Percentiles rank a stretch among this genome's conserved stretches.
Conservation (phyloP, 2,888 invertebrate species). For the Masnerella sp. region DNA sequence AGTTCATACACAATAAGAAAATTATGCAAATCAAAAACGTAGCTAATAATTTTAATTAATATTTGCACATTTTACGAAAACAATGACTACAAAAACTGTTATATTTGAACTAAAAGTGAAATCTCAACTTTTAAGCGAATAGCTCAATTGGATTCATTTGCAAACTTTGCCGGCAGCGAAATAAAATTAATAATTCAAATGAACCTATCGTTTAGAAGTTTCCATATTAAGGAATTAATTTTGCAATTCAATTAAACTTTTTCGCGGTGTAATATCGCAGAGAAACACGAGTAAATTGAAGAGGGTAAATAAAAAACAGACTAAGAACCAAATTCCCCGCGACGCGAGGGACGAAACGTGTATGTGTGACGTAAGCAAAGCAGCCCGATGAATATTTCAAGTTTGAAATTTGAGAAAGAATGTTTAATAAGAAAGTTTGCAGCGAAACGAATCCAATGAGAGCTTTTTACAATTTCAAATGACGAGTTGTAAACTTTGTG, state of each 20-base stretch:
- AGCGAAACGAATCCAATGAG: too few relatives aligned
- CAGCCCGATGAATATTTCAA: neutral
- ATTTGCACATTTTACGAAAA: too few relatives aligned
- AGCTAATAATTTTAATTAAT: too few relatives aligned
- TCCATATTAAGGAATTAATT: slow-evolving; percentile 8
- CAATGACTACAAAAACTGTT: too few relatives aligned
- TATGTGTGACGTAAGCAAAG: neutral
- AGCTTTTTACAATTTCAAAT: too few relatives aligned
- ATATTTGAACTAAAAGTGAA: too few relatives aligned
- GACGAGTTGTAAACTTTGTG: too few relatives aligned
- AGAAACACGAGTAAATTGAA: neutral
- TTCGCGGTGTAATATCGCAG: neutral
- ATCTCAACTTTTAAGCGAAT: slow-evolving; percentile 2
- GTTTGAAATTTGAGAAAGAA: neutral
- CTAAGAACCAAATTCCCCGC: neutral
- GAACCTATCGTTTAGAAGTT: slow-evolving; percentile 6
- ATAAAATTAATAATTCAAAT: slow-evolving; percentile 15
- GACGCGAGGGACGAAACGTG: neutral
- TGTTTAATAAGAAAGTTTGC: neutral
- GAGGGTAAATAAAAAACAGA: neutral
- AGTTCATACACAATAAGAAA: too few relatives aligned
- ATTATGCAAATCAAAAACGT: too few relatives aligned
- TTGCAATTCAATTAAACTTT: slow-evolving; percentile 22
- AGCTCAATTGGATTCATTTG: neutral
- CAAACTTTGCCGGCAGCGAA: slow-evolving; percentile 2